A percentile compares a stretch with the other conserved stretches of the same genome.
phyloP scores from a whole-genome alignment of 2,113 vertebrate genomes.

The Thalassarche chlororhynchos region DNA sequence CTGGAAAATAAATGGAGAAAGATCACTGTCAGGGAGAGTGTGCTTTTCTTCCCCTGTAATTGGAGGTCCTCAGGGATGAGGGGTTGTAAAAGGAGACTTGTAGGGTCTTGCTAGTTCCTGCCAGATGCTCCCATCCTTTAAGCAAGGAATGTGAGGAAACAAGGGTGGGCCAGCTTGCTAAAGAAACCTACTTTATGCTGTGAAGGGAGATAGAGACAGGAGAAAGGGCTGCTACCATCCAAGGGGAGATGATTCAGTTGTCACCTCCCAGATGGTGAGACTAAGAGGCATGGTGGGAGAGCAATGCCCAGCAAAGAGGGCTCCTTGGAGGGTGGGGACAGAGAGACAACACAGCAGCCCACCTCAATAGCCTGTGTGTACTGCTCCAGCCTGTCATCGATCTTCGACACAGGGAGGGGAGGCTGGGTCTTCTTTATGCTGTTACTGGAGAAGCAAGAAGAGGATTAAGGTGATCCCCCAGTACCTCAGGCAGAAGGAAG shows the following conservation, averaged over 20 bases:
- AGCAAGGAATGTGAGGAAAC: not conserved
- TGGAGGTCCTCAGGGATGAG: not conserved
- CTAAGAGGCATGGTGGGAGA: not conserved
- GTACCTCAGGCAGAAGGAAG: not conserved
- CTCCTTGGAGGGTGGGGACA: not conserved
- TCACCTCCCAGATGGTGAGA: not conserved
- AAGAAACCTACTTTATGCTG: not conserved
- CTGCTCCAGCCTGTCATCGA: slow-evolving; percentile 88
- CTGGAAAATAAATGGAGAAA: slow-evolving; percentile 41
- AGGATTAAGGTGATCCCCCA: not conserved
- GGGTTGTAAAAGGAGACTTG: not conserved
- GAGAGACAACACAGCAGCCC: not conserved
- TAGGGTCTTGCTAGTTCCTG: not conserved
- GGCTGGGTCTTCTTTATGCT: slow-evolving; percentile 82
- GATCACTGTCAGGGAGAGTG: not conserved
- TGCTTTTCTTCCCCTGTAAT: not conserved
- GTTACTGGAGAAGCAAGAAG: slow-evolving; percentile 61
- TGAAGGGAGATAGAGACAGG: not conserved
- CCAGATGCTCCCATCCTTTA: not conserved
- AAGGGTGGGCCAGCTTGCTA: not conserved
- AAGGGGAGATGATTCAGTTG: not conserved
- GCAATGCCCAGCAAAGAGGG: not conserved
- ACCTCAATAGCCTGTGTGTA: slow-evolving; percentile 94
- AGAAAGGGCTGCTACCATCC: not conserved
- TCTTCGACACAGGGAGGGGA: slow-evolving; percentile 81